Evolutionary conservation across 2,113 vertebrate species (phyloP).

Genomic region (Dicrurus megarhynchus): DNA sequence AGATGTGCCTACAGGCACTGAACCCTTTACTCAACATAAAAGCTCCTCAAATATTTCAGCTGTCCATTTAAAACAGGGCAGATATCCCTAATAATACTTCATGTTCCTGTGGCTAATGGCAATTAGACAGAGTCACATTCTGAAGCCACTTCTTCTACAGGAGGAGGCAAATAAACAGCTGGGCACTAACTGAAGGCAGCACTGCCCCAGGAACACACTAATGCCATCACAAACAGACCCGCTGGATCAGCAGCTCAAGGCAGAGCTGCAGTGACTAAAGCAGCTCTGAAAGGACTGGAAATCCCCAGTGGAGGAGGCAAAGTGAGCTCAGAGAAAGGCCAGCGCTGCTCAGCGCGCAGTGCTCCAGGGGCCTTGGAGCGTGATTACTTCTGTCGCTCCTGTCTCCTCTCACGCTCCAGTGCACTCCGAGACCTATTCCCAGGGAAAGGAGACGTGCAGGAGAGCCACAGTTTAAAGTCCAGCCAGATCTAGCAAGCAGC

Average conservation of each 20-base stretch:
- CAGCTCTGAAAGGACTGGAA: background rate
- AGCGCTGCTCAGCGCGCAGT: background rate
- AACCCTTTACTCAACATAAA: background rate
- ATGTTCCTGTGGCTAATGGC: background rate
- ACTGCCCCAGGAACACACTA: background rate
- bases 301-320: background rate
- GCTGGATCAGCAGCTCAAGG: background rate
- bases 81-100: background rate
- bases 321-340: background rate
- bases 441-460: background rate
- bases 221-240: rapidly evolving
- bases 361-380: background rate
- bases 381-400: background rate
- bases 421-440: background rate
- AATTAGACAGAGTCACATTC: background rate
- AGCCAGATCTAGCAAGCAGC: background rate
- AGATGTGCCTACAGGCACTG: background rate
- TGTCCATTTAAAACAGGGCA: background rate
- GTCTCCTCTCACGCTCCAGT: background rate
- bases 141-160: background rate
- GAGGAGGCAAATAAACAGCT: background rate
- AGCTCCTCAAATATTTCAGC: background rate
- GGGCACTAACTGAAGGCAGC: background rate
- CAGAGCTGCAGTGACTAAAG: background rate
- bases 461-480: background rate